Evolutionary conservation across 2,797 vertebrate genomes (phyloP), one percentile per base, ranked within the genome.

Genomic region (Clangula hyemalis): DNA sequence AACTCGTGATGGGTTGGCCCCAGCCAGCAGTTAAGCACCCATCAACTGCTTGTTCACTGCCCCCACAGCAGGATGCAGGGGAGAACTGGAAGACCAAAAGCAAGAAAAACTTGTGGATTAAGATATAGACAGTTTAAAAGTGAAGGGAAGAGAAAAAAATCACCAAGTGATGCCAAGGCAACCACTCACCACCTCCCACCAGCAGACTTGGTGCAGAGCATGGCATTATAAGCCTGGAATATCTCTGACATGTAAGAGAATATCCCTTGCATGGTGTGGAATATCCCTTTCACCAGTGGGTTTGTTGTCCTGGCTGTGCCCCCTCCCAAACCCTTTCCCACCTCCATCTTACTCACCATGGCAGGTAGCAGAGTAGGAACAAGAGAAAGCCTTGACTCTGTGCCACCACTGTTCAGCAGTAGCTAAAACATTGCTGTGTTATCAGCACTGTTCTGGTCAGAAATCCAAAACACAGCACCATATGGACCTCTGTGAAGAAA

Each of bases 311-410:
- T 11, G 7, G 7, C 38, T 62, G 19, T 54, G 38, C n/a, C 11
- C 8, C 27, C 5, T 43, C 38, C 53, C 51, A 71, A 0, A 9
- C 1, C 0, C n/a, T 32, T 66, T 9, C 18, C 19, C 10, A 61
- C 17, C 22, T 36, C 65, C 57, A 77, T 30, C 30, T 14, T 15
- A 4, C 27, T 11, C 32, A 8, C 13, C 0, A 0, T 6, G 51
- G 51, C 51, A 28, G 7, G 13, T 16, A 38, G 2, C 13, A 41
- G 60, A 45, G 34, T 25, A 34, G 78, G 61, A 56, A 85, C 27
- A 15, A 27, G 6, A 87, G 43, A 87, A 77, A 84, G 3, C 5
- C 27, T 65, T 51, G 25, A 30, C 43, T 4, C 41, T 43, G 34
- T 45, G 49, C 32, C 47, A 87, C 45, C 7, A 11, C 54, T 60